A percentile compares a stretch with the other conserved stretches of the same genome.
These are phyloP conservation scores for Labeo catla DNA, from an alignment of 2,113 vertebrate genomes.

Conservation along the genomic window DNA sequence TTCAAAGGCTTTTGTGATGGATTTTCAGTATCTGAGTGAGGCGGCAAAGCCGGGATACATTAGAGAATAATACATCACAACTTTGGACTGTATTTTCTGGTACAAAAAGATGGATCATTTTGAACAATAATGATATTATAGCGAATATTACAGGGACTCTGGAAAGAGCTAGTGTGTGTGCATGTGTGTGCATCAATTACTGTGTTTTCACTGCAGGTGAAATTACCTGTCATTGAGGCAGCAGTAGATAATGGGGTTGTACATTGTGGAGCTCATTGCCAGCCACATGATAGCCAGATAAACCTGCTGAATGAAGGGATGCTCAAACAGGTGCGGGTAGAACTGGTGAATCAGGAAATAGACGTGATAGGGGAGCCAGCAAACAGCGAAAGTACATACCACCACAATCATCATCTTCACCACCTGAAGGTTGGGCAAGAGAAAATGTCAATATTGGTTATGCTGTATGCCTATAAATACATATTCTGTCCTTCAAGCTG, in stretches of 20 bases:
- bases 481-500: not conserved
- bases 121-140: conserved; percentile 38
- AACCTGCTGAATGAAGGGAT: conserved; percentile 89
- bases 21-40: not conserved
- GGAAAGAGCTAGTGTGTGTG: conserved; percentile 21
- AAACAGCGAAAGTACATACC: conserved; percentile 92
- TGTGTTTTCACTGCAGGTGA: conserved; percentile 10
- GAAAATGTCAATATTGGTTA: not conserved
- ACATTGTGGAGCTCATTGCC: conserved; percentile 99
- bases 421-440: conserved; percentile 75
- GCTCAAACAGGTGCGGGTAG: conserved; percentile 79
- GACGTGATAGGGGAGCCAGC: conserved; percentile 96
- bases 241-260: conserved; percentile 99
- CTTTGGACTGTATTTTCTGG: not conserved
- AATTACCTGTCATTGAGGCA: conserved; percentile 94
- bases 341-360: conserved; percentile 91
- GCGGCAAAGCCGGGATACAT: not conserved
- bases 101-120: conserved; percentile 32
- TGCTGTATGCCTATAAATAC: not conserved
- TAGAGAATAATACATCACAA: conserved; percentile 17
- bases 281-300: conserved; percentile 96
- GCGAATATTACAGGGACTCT: not conserved
- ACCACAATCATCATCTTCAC: conserved; percentile 99
- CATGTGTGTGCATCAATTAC: conserved; percentile 3
- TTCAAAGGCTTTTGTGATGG: conserved; percentile 7